Base-by-base conservation (phyloP, 2,888 invertebrate genomes). In the Drosophila anceps region DNA sequence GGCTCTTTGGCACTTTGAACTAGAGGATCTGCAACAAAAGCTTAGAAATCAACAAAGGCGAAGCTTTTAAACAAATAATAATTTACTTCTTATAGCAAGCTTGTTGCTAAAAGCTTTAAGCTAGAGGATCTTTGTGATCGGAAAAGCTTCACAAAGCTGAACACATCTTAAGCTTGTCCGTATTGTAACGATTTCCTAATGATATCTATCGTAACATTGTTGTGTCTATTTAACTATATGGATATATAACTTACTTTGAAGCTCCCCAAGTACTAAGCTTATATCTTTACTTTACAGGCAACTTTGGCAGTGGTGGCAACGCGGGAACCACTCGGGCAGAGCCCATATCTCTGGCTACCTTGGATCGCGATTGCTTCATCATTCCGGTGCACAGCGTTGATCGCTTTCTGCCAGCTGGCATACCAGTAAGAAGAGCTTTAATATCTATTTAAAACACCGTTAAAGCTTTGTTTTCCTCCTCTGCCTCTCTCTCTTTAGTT, bases 351-450 rank as follows among this genome's bases (percentile, higher is more conserved):
- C 94, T 98, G 86, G 96, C 97, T 55, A 96, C 96, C 55, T 94
- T 97, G 88, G 97, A 97, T 93, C 95, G 96, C 90, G 98, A 98
- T 94, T 98, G 98, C 93, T 98, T 98, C 94, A 98, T 98, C 92
- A 98, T 98, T 93, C 98, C 98, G 9, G 96, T 97, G 57, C 97
- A 97, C 87, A 97, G 97, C 92, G 94, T 98, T 86, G 96, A 96
- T 92, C 94, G 97, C 84, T 98, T 98, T 93, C 94, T 98, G 88
- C 98, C 98, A 76, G 97, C 97, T 80, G 98, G 98, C 89, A 97
- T 98, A 76, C 97, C 97, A 93, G 97, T 98, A 83, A 89, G 54
- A 39, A 71, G 69, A 10, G 13, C 10, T n/a, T 2, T 0, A 18
- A 13, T 0, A 7, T 2, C 29, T 15, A 27, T 10, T 4, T 12